phyloP scores from a whole-genome alignment of 2,113 vertebrate species.

The Potamarius usumacintae region DNA sequence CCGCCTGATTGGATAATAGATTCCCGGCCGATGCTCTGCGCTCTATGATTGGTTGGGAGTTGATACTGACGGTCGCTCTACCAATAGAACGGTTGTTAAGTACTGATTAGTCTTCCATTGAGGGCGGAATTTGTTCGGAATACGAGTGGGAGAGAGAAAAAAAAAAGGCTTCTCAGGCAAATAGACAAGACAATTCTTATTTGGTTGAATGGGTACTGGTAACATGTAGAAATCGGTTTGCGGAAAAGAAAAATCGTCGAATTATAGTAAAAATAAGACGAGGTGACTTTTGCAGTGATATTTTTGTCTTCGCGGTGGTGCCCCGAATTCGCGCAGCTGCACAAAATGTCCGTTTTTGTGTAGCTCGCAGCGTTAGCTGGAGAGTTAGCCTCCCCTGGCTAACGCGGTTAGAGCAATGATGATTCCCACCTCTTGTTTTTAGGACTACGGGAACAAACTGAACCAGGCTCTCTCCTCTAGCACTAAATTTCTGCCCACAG shows the following conservation, averaged over 20 bases:
- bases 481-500: conserved; percentile 50
- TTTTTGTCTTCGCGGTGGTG: not conserved
- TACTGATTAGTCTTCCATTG: not conserved
- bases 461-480: conserved; percentile 55
- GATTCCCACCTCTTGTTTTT: conserved; percentile 51
- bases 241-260: not conserved
- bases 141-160: conserved; percentile 19
- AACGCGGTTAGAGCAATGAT: conserved; percentile 42
- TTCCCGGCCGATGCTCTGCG: too few species aligned
- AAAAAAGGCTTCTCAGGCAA: conserved; percentile 24
- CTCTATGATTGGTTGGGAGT: not conserved
- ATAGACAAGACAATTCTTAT: not conserved
- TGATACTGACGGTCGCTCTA: not conserved
- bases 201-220: conserved; percentile 21
- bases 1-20: not conserved
- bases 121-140: conserved; percentile 16
- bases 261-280: not conserved
- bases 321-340: conserved; percentile 20
- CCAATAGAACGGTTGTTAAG: not conserved
- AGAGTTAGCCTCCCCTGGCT: conserved; percentile 10
- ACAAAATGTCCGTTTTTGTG: conserved; percentile 46
- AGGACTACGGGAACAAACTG: conserved; percentile 59
- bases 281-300: not conserved
- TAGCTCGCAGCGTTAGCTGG: conserved; percentile 34
- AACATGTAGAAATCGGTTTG: conserved; percentile 3